Percentiles rank a stretch among this genome's conserved stretches.
Evolutionary conservation across 1,140 invertebrate genomes (phyloP).

Genomic region (Scaptomyza montana): DNA sequence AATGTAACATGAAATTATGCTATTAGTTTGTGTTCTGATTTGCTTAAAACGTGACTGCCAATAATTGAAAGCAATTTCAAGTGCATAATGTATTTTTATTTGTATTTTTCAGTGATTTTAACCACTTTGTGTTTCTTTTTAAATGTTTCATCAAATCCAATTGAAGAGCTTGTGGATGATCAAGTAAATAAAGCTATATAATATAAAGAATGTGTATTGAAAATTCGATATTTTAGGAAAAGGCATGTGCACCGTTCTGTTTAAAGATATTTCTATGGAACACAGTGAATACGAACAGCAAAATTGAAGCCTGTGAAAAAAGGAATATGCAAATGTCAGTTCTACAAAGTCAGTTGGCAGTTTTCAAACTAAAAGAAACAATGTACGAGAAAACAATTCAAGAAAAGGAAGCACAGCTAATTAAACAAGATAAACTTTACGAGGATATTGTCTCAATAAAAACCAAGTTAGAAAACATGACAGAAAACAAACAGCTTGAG

Average conservation of each 20-base stretch:
- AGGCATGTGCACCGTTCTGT: constrained; percentile 17
- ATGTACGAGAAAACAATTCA: constrained; percentile 16
- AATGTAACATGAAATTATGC: neutral
- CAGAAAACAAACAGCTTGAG: neutral
- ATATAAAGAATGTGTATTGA: neutral
- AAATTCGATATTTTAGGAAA: neutral
- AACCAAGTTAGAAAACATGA: constrained; percentile 1
- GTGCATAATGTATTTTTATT: neutral
- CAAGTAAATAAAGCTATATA: constrained; percentile 4
- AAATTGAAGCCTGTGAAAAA: constrained; percentile 21
- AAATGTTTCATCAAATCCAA: neutral
- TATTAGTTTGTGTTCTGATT: constrained; percentile 11
- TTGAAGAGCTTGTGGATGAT: neutral
- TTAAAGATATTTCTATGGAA: constrained; percentile 18
- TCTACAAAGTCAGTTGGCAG: constrained; percentile 24
- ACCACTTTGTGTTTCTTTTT: neutral
- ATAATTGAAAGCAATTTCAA: neutral
- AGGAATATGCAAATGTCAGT: constrained; percentile 18
- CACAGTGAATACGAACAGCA: constrained; percentile 3
- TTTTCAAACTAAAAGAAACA: constrained; percentile 20
- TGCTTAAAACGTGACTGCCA: neutral
- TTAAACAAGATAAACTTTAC: constrained; percentile 13
- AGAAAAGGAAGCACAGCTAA: constrained; percentile 4
- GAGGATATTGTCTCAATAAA: constrained; percentile 1
- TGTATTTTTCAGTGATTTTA: neutral